Evolutionary conservation across 2,797 vertebrate species (phyloP).

Genomic region (Eremophila alpestris): DNA sequence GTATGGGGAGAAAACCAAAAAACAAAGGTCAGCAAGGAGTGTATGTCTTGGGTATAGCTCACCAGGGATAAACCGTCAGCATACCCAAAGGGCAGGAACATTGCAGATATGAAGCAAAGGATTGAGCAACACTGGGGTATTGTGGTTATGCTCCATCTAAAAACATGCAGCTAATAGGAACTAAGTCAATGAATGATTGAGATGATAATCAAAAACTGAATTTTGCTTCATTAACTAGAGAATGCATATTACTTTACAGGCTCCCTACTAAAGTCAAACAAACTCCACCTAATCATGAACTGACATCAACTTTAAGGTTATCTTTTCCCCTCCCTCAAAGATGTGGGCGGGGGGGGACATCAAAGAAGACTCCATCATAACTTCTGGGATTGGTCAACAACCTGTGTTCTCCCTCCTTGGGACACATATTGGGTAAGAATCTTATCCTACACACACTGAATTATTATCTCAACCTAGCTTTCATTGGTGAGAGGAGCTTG

Average conservation of each 20-base stretch:
- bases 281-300: not conserved
- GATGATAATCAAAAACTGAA: not conserved
- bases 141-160: not conserved
- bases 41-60: not conserved
- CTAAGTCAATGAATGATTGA: not conserved
- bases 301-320: not conserved
- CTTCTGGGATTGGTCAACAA: not conserved
- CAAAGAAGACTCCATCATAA: not conserved
- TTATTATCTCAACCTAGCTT: not conserved
- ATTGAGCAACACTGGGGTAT: not conserved
- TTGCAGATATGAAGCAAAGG: not conserved
- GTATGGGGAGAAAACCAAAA: not conserved
- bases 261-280: not conserved
- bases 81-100: not conserved
- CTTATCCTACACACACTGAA: not conserved
- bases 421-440: accelerated
- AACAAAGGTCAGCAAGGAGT: not conserved
- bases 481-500: not conserved
- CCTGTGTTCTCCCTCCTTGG: not conserved
- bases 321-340: not conserved
- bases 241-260: not conserved
- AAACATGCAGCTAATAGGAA: not conserved
- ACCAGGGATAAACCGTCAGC: not conserved
- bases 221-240: not conserved
- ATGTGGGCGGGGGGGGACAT: not conserved